Evolutionary conservation across 2,113 vertebrate species (phyloP).

Genomic region (Charina bottae): DNA sequence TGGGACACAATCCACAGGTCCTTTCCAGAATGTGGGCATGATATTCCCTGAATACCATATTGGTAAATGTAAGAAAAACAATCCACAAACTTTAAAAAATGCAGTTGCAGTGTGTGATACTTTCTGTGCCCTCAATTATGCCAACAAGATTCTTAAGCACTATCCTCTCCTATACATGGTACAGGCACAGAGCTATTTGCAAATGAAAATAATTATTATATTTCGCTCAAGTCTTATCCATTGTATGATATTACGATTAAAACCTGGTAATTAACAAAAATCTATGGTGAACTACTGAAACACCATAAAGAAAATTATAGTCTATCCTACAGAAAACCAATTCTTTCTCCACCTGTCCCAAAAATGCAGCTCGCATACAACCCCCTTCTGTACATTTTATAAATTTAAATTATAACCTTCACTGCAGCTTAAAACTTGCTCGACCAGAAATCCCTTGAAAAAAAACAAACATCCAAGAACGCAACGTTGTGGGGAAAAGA

Average conservation of each 20-base stretch:
- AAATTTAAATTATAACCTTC: constrained; percentile 16
- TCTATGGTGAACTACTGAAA: background rate
- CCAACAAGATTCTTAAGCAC: background rate
- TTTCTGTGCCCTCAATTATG: background rate
- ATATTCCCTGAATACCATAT: background rate
- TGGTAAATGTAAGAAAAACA: background rate
- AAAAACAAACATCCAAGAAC: constrained; percentile 38
- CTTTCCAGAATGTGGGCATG: background rate
- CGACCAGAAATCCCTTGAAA: constrained; percentile 36
- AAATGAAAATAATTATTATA: constrained; percentile 26
- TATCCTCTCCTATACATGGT: background rate
- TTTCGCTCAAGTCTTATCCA: background rate
- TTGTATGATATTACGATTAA: background rate
- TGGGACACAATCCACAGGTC: constrained; percentile 42
- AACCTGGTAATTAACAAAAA: background rate
- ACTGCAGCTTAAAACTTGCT: background rate
- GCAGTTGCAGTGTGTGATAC: background rate
- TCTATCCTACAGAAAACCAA: background rate
- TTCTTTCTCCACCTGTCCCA: constrained; percentile 53
- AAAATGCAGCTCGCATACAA: constrained; percentile 23
- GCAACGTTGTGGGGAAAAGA: constrained; percentile 35
- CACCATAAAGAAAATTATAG: background rate
- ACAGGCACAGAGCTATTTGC: background rate
- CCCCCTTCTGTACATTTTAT: background rate
- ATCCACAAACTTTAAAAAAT: constrained; percentile 19